These are phyloP conservation scores for Peromyscus polionotus DNA, from an alignment of 2,113 vertebrate genomes.

Conservation along the genomic window DNA sequence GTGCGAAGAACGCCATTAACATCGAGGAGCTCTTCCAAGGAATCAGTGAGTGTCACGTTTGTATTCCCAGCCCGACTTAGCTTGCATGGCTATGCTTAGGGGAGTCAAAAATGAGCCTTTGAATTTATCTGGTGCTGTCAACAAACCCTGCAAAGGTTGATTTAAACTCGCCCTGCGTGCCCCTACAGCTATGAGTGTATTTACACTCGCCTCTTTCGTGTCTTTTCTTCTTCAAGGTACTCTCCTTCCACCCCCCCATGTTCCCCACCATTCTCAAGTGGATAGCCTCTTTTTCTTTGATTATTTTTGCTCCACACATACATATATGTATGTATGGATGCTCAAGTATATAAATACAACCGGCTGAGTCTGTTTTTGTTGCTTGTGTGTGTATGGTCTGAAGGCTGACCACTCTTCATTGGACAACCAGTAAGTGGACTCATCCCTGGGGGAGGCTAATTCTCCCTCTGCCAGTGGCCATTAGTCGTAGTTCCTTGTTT, in stretches of 20 bases:
- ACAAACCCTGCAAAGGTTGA: background rate
- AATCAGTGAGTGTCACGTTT: constrained; percentile 93
- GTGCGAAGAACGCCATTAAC: constrained; percentile 97
- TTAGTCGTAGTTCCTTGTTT: too few species aligned
- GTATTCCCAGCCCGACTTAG: too few species aligned
- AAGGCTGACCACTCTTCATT: background rate
- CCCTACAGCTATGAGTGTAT: background rate
- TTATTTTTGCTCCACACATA: too few species aligned
- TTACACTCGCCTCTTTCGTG: background rate
- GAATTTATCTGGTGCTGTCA: background rate
- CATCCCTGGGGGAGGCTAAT: background rate
- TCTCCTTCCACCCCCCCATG: background rate
- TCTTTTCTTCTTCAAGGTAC: background rate
- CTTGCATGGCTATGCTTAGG: background rate
- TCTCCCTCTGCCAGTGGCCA: background rate
- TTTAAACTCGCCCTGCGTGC: background rate
- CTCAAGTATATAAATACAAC: background rate
- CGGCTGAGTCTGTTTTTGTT: background rate
- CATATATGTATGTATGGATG: background rate
- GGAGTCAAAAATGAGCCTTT: background rate
- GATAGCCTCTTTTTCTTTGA: background rate
- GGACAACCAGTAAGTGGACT: too few species aligned
- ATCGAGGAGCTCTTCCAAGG: constrained; percentile 98
- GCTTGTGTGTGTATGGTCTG: background rate
- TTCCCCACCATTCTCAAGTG: background rate